Percentiles rank a stretch among this genome's conserved stretches.
Evolutionary conservation across 1,140 invertebrate species (phyloP).

Genomic region (Lepidurus packardi): DNA sequence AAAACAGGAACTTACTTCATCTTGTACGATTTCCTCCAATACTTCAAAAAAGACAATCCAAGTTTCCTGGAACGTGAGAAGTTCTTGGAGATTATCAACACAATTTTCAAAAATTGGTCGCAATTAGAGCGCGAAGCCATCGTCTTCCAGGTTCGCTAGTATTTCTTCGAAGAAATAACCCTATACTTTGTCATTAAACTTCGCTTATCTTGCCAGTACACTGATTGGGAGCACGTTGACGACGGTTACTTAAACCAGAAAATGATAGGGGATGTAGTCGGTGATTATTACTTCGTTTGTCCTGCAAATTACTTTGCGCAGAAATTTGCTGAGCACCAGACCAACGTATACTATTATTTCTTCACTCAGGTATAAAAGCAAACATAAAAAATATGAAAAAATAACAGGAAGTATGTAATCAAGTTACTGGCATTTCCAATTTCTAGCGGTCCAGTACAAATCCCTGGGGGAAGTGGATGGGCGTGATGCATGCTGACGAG

Average conservation of each 20-base stretch:
- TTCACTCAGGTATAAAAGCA: slow-evolving; percentile 70
- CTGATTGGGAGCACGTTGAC: slow-evolving; percentile 77
- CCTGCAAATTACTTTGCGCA: slow-evolving; percentile 84
- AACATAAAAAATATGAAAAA: not conserved
- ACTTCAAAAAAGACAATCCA: slow-evolving; percentile 77
- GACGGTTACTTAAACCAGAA: slow-evolving; percentile 75
- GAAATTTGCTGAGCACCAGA: slow-evolving; percentile 68
- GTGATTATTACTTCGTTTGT: slow-evolving; percentile 91
- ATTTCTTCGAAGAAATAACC: not conserved
- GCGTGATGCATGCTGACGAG: slow-evolving; percentile 93
- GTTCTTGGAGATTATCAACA: slow-evolving; percentile 76
- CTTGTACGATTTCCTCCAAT: slow-evolving; percentile 83
- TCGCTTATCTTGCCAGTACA: slow-evolving; percentile 59
- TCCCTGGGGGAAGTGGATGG: slow-evolving; percentile 95
- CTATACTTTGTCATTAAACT: not conserved
- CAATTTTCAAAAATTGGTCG: slow-evolving; percentile 78
- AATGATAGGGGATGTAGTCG: slow-evolving; percentile 78
- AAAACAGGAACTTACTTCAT: slow-evolving; percentile 79
- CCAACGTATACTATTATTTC: slow-evolving; percentile 79
- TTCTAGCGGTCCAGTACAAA: slow-evolving; percentile 77
- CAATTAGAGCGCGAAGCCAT: slow-evolving; percentile 79
- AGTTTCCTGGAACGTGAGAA: slow-evolving; percentile 72
- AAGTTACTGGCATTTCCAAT: slow-evolving; percentile 42
- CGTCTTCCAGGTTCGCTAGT: slow-evolving; percentile 69
- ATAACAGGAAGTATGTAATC: not conserved